Conservation (phyloP, 53 echinoderm and acorn worm genomes). For the Patiria pectinifera region DNA sequence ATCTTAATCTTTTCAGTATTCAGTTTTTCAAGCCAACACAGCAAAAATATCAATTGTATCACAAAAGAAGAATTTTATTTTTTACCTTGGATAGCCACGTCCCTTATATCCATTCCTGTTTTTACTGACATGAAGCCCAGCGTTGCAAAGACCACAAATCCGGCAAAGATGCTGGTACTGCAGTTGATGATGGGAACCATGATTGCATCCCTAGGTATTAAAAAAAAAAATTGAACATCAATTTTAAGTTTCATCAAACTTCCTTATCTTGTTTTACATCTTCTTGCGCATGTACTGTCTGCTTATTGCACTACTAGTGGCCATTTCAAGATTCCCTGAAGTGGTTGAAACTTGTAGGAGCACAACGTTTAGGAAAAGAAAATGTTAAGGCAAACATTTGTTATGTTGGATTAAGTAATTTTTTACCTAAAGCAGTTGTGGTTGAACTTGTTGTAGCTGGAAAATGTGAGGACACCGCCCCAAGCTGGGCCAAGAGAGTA, state of each 20-base stretch:
- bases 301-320: background rate
- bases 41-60: background rate
- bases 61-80: background rate
- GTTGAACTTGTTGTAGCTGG: constrained; percentile 95
- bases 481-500: constrained; percentile 96
- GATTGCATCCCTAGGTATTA: constrained; percentile 76
- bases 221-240: background rate
- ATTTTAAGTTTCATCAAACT: background rate
- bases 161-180: constrained; percentile 90
- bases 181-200: constrained; percentile 93
- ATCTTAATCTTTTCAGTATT: too few relatives aligned
- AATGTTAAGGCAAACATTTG: too few relatives aligned
- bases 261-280: too few relatives aligned
- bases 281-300: too few relatives aligned
- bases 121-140: constrained; percentile 94
- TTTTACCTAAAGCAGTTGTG: constrained; percentile 77
- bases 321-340: background rate
- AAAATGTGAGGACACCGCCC: constrained; percentile 92
- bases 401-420: background rate
- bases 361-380: too few relatives aligned
- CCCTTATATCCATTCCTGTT: constrained; percentile 78
- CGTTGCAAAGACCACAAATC: constrained; percentile 94
- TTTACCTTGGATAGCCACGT: constrained; percentile 80
- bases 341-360: too few relatives aligned
- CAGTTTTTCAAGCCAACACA: too few relatives aligned